phyloP scores from a whole-genome alignment of 2,888 invertebrate genomes.

The Melinaea menophilus region DNA sequence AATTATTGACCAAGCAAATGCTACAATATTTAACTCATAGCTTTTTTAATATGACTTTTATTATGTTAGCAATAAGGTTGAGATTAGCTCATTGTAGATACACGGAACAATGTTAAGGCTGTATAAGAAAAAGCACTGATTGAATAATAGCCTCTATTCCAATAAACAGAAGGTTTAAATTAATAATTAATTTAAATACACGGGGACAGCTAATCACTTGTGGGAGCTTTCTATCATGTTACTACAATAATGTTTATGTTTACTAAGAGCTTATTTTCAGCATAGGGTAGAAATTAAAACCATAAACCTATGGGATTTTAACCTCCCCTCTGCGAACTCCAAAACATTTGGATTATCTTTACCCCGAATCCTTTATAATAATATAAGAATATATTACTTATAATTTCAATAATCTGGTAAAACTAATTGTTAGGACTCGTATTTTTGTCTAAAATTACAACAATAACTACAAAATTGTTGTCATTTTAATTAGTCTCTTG shows the following conservation, averaged over 20 bases:
- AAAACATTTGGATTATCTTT: conserved; percentile 10
- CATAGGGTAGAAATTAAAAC: conserved; percentile 49
- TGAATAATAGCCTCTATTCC: background rate
- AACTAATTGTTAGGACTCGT: too few relatives aligned
- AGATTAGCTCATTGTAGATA: background rate
- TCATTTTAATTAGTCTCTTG: too few relatives aligned
- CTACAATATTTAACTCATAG: background rate
- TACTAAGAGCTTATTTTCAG: conserved; percentile 57
- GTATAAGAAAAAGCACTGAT: background rate
- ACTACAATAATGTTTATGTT: conserved; percentile 77
- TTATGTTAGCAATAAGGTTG: background rate
- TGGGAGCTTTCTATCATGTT: conserved; percentile 68
- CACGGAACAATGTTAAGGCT: background rate
- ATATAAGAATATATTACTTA: background rate
- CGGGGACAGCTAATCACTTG: conserved; percentile 61
- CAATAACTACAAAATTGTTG: too few relatives aligned
- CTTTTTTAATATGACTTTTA: background rate
- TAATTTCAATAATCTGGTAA: background rate
- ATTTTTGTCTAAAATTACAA: too few relatives aligned
- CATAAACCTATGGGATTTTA: conserved; percentile 47
- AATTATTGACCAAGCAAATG: background rate
- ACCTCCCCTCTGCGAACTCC: conserved; percentile 21
- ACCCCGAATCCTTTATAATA: background rate
- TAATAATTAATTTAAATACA: conserved; percentile 32
- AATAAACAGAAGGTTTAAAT: conserved; percentile 14